Percentiles rank a stretch among this genome's conserved stretches.
Conservation (phyloP, 2,797 vertebrate species). For the Poecilia gillii region DNA sequence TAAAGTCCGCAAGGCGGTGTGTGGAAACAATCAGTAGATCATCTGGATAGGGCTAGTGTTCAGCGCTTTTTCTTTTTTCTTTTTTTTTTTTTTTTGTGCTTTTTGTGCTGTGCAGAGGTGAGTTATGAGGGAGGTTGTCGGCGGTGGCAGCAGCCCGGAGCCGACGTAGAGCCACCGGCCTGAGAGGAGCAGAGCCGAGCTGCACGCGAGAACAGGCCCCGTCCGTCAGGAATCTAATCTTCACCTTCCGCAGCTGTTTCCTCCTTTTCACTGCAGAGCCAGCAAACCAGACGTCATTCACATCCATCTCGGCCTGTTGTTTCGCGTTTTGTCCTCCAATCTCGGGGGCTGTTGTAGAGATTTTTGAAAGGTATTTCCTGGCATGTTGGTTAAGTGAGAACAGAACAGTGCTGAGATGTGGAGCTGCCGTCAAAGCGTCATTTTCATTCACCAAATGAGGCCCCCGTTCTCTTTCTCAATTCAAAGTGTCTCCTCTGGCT, state of each 20-base stretch:
- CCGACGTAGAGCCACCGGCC: conserved; percentile 21
- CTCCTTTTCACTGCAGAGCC: conserved; percentile 65
- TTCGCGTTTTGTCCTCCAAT: conserved; percentile 18
- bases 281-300: conserved; percentile 57
- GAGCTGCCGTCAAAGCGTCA: not conserved
- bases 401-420: conserved; percentile 8
- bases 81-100: not conserved
- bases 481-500: not conserved
- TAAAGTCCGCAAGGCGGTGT: conserved; percentile 23
- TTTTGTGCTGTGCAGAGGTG: conserved; percentile 24
- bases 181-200: conserved; percentile 23
- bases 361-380: conserved; percentile 42
- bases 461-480: not conserved
- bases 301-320: conserved; percentile 43
- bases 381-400: not conserved
- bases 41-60: conserved; percentile 33
- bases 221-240: conserved; percentile 69
- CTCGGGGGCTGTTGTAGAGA: conserved; percentile 15
- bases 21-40: conserved; percentile 48
- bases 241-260: conserved; percentile 78
- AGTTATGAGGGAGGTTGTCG: conserved; percentile 48
- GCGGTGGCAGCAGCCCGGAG: conserved; percentile 21
- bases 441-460: not conserved
- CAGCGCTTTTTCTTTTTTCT: conserved; percentile 29
- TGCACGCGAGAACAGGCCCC: conserved; percentile 18